Percentiles rank a stretch among this genome's conserved stretches.
phyloP scores from a whole-genome alignment of 1,140 invertebrate genomes.

The Ceratina japonica region DNA sequence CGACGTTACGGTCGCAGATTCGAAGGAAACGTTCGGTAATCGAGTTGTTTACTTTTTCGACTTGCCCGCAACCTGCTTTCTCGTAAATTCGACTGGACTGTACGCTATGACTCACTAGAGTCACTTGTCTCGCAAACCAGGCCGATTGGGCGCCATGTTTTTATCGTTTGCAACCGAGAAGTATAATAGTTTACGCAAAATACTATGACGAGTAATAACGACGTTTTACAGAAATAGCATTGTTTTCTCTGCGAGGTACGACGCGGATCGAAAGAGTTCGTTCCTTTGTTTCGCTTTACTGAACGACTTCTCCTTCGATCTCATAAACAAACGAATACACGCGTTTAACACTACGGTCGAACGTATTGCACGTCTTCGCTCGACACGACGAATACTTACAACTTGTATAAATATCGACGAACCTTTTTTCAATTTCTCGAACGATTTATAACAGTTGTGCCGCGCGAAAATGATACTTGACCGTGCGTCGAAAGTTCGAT shows the following conservation, averaged over 20 bases:
- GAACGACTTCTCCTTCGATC: neutral
- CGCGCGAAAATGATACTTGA: neutral
- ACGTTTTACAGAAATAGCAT: neutral
- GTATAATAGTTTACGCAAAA: slow-evolving; percentile 16
- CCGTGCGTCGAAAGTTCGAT: neutral
- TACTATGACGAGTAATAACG: slow-evolving; percentile 12
- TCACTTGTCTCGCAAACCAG: slow-evolving; percentile 53
- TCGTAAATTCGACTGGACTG: slow-evolving; percentile 45
- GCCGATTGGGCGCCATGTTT: slow-evolving; percentile 62
- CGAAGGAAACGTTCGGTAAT: neutral
- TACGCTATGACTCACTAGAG: slow-evolving; percentile 53
- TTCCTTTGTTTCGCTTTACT: too few relatives aligned
- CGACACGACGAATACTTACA: too few relatives aligned
- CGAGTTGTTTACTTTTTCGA: slow-evolving; percentile 20
- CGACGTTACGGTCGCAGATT: too few relatives aligned
- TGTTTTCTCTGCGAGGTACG: neutral
- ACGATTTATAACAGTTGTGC: neutral
- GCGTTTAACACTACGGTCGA: too few relatives aligned
- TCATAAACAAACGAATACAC: too few relatives aligned
- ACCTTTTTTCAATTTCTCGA: too few relatives aligned
- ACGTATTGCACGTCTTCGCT: too few relatives aligned
- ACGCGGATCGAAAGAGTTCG: neutral
- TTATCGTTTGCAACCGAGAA: slow-evolving; percentile 48
- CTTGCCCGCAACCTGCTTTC: slow-evolving; percentile 46
- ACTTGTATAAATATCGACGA: too few relatives aligned